These are phyloP conservation scores for Cygnus buccinator DNA, from an alignment of 2,113 vertebrate species.

Conservation along the genomic window DNA sequence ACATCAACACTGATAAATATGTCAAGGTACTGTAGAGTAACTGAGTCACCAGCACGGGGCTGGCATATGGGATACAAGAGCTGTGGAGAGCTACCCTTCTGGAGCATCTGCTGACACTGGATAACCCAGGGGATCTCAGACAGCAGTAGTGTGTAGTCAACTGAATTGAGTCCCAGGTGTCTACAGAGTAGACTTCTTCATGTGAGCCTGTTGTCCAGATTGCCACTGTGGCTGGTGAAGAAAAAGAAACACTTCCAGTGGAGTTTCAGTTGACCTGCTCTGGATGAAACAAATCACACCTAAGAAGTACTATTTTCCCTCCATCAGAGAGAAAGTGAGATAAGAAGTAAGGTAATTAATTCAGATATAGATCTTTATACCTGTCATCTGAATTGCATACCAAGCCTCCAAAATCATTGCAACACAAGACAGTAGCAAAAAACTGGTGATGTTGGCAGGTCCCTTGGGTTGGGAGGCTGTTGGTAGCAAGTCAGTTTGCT, in stretches of 20 bases:
- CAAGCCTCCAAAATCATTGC: background rate
- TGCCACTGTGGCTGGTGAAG: background rate
- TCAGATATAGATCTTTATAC: background rate
- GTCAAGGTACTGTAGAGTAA: background rate
- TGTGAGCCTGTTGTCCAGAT: background rate
- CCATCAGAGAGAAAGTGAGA: background rate
- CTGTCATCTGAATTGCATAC: background rate
- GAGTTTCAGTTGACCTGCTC: background rate
- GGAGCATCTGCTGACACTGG: background rate
- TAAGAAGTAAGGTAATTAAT: background rate
- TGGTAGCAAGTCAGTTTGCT: background rate
- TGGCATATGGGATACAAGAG: background rate
- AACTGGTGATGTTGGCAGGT: background rate
- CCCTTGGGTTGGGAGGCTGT: background rate
- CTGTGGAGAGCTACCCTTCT: background rate
- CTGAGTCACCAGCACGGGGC: background rate
- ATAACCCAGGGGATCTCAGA: background rate
- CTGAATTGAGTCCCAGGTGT: background rate
- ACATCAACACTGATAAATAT: background rate
- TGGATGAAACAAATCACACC: background rate
- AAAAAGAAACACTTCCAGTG: background rate
- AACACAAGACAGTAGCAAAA: background rate
- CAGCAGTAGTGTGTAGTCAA: background rate
- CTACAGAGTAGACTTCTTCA: background rate
- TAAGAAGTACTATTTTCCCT: background rate